Evolutionary conservation across 2,888 invertebrate genomes (phyloP).

Genomic region (Chironomus tentans): DNA sequence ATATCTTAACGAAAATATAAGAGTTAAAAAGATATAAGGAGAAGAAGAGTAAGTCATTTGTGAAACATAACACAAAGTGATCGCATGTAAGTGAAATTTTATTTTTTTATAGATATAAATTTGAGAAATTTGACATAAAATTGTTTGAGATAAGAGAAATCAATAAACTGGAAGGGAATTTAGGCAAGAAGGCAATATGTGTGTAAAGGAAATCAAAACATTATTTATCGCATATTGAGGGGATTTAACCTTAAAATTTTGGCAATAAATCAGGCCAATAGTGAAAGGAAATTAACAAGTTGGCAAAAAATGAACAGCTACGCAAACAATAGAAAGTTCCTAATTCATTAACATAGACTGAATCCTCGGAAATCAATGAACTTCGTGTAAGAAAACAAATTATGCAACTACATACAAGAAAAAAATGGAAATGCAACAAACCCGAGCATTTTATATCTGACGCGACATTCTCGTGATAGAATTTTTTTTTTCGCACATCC

Average conservation of each 20-base stretch:
- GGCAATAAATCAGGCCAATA: background rate
- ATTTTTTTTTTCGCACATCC: no score
- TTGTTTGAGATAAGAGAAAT: background rate
- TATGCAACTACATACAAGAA: no score
- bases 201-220: background rate
- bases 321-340: no score
- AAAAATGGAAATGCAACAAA: no score
- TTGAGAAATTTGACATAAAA: background rate
- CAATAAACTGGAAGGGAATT: background rate
- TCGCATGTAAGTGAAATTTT: background rate
- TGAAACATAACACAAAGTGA: background rate
- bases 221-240: background rate
- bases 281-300: background rate
- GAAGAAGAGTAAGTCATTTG: background rate
- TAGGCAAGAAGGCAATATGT: background rate
- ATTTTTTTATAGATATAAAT: background rate
- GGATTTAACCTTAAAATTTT: background rate
- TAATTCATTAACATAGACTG: no score
- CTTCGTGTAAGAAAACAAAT: no score
- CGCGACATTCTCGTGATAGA: no score
- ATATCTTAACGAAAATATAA: background rate
- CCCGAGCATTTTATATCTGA: no score
- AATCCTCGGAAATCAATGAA: no score
- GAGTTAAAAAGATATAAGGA: background rate
- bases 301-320: no score